A percentile compares a stretch with the other conserved stretches of the same genome.
Conservation (phyloP, 2,888 invertebrate genomes). For the Laspeyria flexula region DNA sequence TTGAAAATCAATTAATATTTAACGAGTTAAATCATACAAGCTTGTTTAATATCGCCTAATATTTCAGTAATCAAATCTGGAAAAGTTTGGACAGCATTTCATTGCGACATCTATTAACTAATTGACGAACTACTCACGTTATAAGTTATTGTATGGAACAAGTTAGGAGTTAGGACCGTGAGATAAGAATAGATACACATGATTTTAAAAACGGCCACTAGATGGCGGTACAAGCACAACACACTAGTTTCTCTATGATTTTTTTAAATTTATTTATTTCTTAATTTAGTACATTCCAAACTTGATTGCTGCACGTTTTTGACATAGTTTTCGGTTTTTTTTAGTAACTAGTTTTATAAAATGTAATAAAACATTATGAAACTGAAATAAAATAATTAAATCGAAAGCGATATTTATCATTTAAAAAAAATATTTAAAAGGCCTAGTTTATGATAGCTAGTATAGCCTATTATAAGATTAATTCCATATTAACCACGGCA, state of each 20-base stretch:
- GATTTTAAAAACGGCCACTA: constrained; percentile 7
- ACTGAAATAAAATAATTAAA: background rate
- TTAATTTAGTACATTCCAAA: background rate
- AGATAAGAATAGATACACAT: background rate
- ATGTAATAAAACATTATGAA: background rate
- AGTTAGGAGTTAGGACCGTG: background rate
- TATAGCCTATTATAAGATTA: too few species aligned
- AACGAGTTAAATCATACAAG: too few species aligned
- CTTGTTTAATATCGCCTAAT: too few species aligned
- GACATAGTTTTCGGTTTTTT: constrained; percentile 6
- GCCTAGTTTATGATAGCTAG: too few species aligned
- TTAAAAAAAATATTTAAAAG: too few species aligned
- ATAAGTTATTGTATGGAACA: background rate
- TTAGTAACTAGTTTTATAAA: constrained; percentile 9
- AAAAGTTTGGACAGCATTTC: too few species aligned
- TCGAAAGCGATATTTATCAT: background rate
- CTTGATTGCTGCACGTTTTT: background rate
- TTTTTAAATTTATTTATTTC: background rate
- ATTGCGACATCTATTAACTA: background rate
- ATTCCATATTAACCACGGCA: too few species aligned
- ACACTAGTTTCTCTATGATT: background rate
- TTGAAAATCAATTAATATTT: too few species aligned
- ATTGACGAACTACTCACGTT: background rate
- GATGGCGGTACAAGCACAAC: constrained; percentile 20
- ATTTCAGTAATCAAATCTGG: too few species aligned